Base-by-base conservation (phyloP, 2,888 invertebrate species). In the Standfussiana lucernea region DNA sequence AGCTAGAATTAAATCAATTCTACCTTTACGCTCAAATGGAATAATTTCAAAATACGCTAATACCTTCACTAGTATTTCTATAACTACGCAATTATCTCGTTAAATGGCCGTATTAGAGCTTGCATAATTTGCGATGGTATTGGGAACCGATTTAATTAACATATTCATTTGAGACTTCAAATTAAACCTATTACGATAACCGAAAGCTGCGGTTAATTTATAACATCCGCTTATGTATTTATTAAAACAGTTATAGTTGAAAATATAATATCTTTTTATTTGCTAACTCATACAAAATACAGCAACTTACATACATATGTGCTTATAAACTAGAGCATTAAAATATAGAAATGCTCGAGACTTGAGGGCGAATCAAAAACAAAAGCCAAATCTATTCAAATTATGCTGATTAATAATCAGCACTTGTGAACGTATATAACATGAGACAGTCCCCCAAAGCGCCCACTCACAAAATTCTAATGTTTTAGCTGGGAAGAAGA, bases 121-220 rank as follows among this genome's bases (percentile, higher is more conserved):
- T 69, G 69, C 72, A 82, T 84, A 76, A 84, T 76, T 75, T 66
- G 61, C 42, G 42, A 80, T 69, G 56, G 68, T 80, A 82, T 82
- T 68, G 81, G 76, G 69, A 84, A 84, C 59, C 66, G 67, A 83
- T 85, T 85, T 70, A 85, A 83, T 81, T 83, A 81, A 53, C 83
- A 85, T 81, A 80, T 72, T 59, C 53, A 83, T 77, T 70, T 76
- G 72, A 76, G 69, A 81, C 61, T 76, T 72, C 28, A 53, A 68
- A 66, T 64, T 64, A 75, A 82, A 75, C 56, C 45, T 50, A 76
- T 83, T 61, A 67, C 35, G 68, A 76, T 66, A 74, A 68, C 73
- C 56, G 47, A 84, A 71, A 85, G 47, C 67, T 64, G 71, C 32
- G 62, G 37, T 62, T 45, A 28, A 73, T 68, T 68, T 67, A 53